Evolutionary conservation across 2,113 vertebrate species (phyloP).

Genomic region (Centropus bengalensis): DNA sequence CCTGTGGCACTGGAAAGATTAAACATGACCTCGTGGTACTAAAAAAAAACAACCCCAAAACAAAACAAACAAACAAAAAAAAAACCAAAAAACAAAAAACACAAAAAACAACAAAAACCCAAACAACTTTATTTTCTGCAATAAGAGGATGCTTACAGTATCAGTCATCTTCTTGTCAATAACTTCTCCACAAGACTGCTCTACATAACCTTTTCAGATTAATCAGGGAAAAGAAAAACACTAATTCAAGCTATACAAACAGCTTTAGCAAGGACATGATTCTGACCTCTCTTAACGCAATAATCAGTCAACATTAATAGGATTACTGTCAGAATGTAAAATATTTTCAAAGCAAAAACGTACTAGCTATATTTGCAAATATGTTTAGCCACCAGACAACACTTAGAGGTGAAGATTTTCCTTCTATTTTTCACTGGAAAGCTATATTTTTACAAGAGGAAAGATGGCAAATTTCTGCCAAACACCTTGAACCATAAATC

Average conservation of each 20-base stretch:
- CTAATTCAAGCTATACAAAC: not conserved
- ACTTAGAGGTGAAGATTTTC: not conserved
- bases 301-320: not conserved
- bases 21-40: not conserved
- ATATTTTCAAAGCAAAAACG: not conserved
- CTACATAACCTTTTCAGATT: not conserved
- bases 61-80: no score
- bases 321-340: not conserved
- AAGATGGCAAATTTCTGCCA: not conserved
- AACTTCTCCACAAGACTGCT: not conserved
- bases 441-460: not conserved
- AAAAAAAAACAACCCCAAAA: not conserved
- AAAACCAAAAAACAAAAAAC: no score
- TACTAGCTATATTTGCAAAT: not conserved
- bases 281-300: not conserved
- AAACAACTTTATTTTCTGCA: not conserved
- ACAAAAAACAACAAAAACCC: no score
- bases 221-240: not conserved
- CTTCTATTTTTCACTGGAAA: not conserved
- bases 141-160: not conserved
- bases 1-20: not conserved
- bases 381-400: not conserved
- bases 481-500: not conserved
- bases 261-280: not conserved
- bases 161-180: not conserved